Conservation (phyloP, 1,140 invertebrate genomes). For the Drosophila eugracilis region DNA sequence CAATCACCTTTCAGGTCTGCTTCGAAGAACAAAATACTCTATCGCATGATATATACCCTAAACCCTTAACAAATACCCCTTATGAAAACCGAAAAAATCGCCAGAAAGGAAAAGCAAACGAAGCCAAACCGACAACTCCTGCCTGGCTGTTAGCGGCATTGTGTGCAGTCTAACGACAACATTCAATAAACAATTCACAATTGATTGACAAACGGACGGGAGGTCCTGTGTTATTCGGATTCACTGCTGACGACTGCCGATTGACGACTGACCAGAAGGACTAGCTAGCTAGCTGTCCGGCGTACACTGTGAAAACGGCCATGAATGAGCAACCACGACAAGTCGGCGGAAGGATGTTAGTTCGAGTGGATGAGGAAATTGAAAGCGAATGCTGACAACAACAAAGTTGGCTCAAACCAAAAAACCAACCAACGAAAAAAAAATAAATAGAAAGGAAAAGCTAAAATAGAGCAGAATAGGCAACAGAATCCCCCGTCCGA, state of each 20-base stretch:
- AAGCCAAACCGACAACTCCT: conserved; percentile 38
- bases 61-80: background rate
- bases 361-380: conserved; percentile 80
- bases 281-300: conserved; percentile 22
- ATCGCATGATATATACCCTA: background rate
- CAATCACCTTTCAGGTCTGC: too few relatives aligned
- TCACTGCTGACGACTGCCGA: conserved; percentile 62
- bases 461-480: conserved; percentile 41
- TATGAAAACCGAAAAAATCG: background rate
- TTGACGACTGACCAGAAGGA: conserved; percentile 40
- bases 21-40: too few relatives aligned
- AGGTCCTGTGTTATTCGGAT: conserved; percentile 59
- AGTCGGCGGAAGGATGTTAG: conserved; percentile 79
- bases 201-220: conserved; percentile 80
- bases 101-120: conserved; percentile 32
- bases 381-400: conserved; percentile 79
- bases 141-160: conserved; percentile 47
- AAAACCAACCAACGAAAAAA: too few relatives aligned
- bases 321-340: conserved; percentile 59
- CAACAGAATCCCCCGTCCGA: conserved; percentile 23
- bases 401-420: conserved; percentile 60
- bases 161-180: conserved; percentile 78
- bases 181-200: conserved; percentile 84
- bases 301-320: conserved; percentile 39
- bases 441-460: conserved; percentile 5